phyloP scores from a whole-genome alignment of 2,797 vertebrate species.

The Lindbergichthys nudifrons region DNA sequence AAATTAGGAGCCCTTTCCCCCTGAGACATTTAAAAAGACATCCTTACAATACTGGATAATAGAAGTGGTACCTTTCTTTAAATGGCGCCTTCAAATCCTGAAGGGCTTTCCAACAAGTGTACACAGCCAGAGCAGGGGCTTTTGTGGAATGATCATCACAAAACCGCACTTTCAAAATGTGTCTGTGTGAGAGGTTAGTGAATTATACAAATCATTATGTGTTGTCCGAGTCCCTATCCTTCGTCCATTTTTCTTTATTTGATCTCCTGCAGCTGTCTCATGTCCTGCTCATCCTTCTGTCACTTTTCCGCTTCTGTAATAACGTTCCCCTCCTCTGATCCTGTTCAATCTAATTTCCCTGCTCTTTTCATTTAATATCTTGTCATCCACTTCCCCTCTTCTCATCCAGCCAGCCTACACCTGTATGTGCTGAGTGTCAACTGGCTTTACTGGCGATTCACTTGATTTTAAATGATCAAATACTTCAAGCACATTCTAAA shows the following conservation, averaged over 20 bases:
- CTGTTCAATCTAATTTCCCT: slow-evolving; percentile 60
- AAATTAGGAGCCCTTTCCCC: slow-evolving; percentile 10
- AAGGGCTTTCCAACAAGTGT: slow-evolving; percentile 25
- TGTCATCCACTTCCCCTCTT: slow-evolving; percentile 54
- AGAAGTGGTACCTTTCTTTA: slow-evolving; percentile 15
- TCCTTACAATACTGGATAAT: slow-evolving; percentile 5
- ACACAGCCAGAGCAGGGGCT: slow-evolving; percentile 5
- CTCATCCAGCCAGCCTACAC: slow-evolving; percentile 29
- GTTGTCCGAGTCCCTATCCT: slow-evolving; percentile 16
- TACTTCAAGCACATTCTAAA: slow-evolving; percentile 26
- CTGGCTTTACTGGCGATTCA: slow-evolving; percentile 31
- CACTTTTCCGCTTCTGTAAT: slow-evolving; percentile 50
- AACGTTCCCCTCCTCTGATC: slow-evolving; percentile 38
- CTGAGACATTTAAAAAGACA: slow-evolving; percentile 15
- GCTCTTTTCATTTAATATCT: slow-evolving; percentile 59
- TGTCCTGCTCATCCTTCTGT: slow-evolving; percentile 50
- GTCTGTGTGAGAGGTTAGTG: slow-evolving; percentile 1
- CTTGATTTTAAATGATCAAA: slow-evolving; percentile 41
- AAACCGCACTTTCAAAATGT: slow-evolving; percentile 4
- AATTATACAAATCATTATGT: slow-evolving; percentile 43
- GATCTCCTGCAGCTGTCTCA: slow-evolving; percentile 43
- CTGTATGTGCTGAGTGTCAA: slow-evolving; percentile 27
- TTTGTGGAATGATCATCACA: slow-evolving; percentile 21
- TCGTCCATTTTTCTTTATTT: slow-evolving; percentile 49
- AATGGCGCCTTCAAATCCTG: slow-evolving; percentile 17